Evolutionary conservation across 2,797 vertebrate genomes (phyloP).

Genomic region (Scolopax bukidnonensis): DNA sequence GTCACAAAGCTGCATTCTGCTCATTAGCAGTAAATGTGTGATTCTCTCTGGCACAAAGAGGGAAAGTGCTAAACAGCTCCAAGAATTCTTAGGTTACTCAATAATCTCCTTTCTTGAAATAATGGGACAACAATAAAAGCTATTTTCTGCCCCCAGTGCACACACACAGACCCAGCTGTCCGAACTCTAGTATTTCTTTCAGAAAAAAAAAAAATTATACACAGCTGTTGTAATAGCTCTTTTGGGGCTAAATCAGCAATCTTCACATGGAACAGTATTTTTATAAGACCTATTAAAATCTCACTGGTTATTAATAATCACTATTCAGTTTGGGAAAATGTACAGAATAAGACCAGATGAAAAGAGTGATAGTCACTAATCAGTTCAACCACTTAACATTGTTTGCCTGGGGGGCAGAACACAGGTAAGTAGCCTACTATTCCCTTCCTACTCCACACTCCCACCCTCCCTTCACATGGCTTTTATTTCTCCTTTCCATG

Average conservation of each 20-base stretch:
- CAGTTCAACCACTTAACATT: not conserved
- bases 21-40: conserved; percentile 48
- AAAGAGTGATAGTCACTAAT: not conserved
- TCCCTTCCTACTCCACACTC: not conserved
- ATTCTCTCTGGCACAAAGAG: conserved; percentile 37
- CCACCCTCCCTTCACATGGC: not conserved
- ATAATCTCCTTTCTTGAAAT: conserved; percentile 17
- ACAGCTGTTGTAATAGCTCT: not conserved
- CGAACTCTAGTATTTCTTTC: not conserved
- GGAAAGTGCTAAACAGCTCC: conserved; percentile 33
- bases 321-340: not conserved
- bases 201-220: not conserved
- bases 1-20: conserved; percentile 37
- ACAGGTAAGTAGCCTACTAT: not conserved
- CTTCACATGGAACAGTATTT: not conserved
- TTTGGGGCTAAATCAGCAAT: not conserved
- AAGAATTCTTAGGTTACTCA: conserved; percentile 40
- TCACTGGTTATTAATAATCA: not conserved
- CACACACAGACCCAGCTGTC: not conserved
- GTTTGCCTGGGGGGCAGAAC: not conserved
- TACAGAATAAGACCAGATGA: not conserved
- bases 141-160: not conserved
- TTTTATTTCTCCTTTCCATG: not conserved
- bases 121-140: conserved; percentile 5
- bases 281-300: not conserved